Evolutionary conservation across 2,113 vertebrate species (phyloP), one percentile per base, ranked within the genome.

Genomic region (Reinhardtius hippoglossoides): DNA sequence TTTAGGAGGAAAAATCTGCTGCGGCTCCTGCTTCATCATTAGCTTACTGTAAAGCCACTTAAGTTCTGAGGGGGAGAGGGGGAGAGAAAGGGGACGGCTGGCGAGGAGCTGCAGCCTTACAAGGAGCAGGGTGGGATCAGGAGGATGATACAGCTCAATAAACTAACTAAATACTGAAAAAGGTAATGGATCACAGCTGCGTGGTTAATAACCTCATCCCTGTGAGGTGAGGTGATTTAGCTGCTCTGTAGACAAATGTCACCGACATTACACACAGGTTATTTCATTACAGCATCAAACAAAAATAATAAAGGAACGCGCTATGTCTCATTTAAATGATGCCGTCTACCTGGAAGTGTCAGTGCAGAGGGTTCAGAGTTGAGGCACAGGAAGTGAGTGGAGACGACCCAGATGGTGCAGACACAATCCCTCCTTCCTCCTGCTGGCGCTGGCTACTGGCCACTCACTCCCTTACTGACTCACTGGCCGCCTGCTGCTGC

Each of bases 381-480:
- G 74, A 88, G 74, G 73, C 58, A 78, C 87, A 91, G 88, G 86
- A 90, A 94, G 85, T 67, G 69, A 89, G 80, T 67, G 71, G 91
- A 93, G 87, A 89, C 79, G 21, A 83, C 78, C 90, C 90, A 93
- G 91, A 91, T 93, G 90, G 90, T 88, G 87, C 85, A 87, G 83
- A 93, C 73, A 89, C 87, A 88, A 78, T 80, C 78, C 67, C 76
- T 88, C 69, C 72, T 87, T 83, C 80, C 85, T 84, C 74, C 81
- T 31, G 31, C 31, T 31, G 31, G 31, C 31, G 73, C 76, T 80
- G 71, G 59, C 69, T 24, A 24, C 24, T 24, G 24, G 24, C 24
- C 76, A 44, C 66, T 72, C 70, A 59, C 65, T 60, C 37, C 14
- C 46, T 50, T 5, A 50, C 46, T 50, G 4, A 16, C 31, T 86